Evolutionary conservation across 2,888 invertebrate species (phyloP).

Genomic region (Eupithecia inturbata): DNA sequence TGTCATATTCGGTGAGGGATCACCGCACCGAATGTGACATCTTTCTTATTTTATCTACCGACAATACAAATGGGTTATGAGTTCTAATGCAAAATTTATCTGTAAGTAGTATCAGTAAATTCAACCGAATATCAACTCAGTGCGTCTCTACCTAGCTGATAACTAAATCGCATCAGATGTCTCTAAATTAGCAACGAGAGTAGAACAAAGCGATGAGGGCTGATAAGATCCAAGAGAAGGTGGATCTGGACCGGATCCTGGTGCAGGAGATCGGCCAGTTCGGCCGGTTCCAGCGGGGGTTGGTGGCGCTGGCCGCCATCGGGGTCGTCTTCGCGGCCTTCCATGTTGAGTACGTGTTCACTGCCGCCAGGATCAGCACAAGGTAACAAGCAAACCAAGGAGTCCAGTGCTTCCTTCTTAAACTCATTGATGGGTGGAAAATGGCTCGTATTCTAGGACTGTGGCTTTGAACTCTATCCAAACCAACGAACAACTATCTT

Average conservation of each 20-base stretch:
- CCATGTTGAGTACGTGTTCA: slow-evolving; percentile 55
- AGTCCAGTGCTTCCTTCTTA: not conserved
- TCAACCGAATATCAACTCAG: not conserved
- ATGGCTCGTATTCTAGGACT: not conserved
- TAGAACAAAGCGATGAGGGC: not conserved
- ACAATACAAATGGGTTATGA: not conserved
- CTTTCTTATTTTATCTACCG: not conserved
- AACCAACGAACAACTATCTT: not conserved
- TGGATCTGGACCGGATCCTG: slow-evolving; percentile 55
- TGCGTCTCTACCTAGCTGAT: not conserved
- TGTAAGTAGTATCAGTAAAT: not conserved
- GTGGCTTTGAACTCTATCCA: not conserved
- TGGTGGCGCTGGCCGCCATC: slow-evolving; percentile 41
- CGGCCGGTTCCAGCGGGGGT: slow-evolving; percentile 53
- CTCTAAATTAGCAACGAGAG: not conserved
- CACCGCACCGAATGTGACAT: too few relatives aligned
- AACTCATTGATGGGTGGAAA: not conserved
- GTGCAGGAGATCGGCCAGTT: slow-evolving; percentile 57
- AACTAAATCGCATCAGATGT: not conserved
- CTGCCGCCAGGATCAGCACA: slow-evolving; percentile 53
- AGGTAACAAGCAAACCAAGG: slow-evolving; percentile 44
- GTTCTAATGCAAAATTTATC: not conserved
- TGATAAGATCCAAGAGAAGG: slow-evolving; percentile 26
- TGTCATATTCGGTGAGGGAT: too few relatives aligned
- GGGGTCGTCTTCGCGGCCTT: slow-evolving; percentile 49